Conservation (phyloP, 64 coral and sea anemone species). For the Acropora tenuis region DNA sequence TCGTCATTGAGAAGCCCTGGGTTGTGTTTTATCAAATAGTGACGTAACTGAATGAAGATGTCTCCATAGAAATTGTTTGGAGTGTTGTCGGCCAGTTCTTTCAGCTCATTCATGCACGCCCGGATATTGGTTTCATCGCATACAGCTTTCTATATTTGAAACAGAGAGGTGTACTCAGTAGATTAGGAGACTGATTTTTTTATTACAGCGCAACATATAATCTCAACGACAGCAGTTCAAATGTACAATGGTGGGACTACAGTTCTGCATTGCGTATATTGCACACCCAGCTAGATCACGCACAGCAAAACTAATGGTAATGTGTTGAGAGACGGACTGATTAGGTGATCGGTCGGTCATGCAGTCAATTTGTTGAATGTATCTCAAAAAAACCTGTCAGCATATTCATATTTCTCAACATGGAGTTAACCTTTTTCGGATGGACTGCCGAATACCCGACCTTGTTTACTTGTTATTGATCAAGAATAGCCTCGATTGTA, state of each 20-base stretch:
- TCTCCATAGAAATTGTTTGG: conserved; percentile 63
- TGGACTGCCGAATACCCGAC: too few relatives aligned
- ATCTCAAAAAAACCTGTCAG: too few relatives aligned
- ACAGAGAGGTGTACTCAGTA: too few relatives aligned
- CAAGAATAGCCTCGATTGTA: too few relatives aligned
- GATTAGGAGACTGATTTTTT: too few relatives aligned
- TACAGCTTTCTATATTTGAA: conserved; percentile 37
- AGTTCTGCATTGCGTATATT: too few relatives aligned
- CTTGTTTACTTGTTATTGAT: too few relatives aligned
- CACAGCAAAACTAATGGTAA: background rate
- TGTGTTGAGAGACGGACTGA: background rate
- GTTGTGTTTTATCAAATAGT: conserved; percentile 32
- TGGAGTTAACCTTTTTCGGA: background rate
- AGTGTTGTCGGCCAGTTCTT: conserved; percentile 66
- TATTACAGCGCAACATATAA: too few relatives aligned
- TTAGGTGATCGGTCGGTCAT: background rate
- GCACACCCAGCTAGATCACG: too few relatives aligned
- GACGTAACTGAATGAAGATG: conserved; percentile 79
- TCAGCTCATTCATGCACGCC: conserved; percentile 73
- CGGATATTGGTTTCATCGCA: conserved; percentile 65
- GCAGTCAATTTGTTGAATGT: too few relatives aligned
- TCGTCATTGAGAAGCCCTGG: conserved; percentile 52
- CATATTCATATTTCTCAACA: too few relatives aligned
- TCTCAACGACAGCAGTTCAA: background rate
- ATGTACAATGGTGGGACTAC: too few relatives aligned